These are phyloP conservation scores for Agonum fuliginosum DNA, from an alignment of 2,888 invertebrate genomes.

Conservation along the genomic window DNA sequence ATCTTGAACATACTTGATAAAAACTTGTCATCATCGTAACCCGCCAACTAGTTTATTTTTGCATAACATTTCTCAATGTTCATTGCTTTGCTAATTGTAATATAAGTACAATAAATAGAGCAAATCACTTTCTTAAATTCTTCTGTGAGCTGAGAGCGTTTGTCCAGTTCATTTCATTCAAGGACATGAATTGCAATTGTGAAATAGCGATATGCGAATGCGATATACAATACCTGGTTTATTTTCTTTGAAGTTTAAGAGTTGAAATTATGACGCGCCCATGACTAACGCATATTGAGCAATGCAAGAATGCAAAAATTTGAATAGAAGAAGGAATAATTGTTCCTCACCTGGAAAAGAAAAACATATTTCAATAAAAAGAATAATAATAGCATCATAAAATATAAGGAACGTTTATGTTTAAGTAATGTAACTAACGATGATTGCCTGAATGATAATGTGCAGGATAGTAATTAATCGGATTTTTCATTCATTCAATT, in stretches of 20 bases:
- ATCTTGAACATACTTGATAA: not conserved
- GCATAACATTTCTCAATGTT: conserved; percentile 1
- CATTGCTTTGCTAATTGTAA: conserved; percentile 1
- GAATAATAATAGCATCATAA: too few species aligned
- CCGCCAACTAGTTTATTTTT: too few species aligned
- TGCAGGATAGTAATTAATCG: too few species aligned
- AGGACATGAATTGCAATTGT: not conserved
- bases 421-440: too few species aligned
- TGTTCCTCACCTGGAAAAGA: conserved; percentile 25
- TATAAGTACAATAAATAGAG: conserved; percentile 23
- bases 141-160: not conserved
- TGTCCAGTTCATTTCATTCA: conserved; percentile 12
- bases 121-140: conserved; percentile 35
- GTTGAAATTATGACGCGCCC: not conserved
- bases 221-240: conserved; percentile 32
- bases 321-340: not conserved
- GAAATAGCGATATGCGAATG: too few species aligned
- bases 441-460: too few species aligned
- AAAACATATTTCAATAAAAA: too few species aligned
- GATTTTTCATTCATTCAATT: not conserved
- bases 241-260: not conserved
- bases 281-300: not conserved
- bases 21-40: too few species aligned
- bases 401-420: too few species aligned
- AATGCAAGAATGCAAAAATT: not conserved